Base-by-base conservation (phyloP, 2,888 invertebrate species). In the Epsilonema sp. region DNA sequence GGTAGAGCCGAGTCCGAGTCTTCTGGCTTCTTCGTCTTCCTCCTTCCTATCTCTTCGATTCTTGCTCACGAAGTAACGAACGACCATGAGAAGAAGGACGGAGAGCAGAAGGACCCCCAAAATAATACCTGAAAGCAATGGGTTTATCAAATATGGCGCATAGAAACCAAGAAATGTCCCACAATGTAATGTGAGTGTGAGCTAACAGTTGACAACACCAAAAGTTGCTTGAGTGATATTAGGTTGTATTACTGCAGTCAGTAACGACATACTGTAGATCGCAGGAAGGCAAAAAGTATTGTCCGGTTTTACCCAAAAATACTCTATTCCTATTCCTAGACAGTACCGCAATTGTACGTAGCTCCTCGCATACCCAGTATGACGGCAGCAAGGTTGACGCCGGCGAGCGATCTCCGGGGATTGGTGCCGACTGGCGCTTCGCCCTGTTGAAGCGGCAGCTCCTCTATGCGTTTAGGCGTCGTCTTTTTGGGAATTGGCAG, bases 121-220 rank as follows among this genome's bases (percentile, higher is more conserved):
- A 25, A 57, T 53, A 20, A 55, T 52, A 8, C 53, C 57, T 57
- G 45, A 36, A 54, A 49, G 11, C 16, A 16, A n/a, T n/a, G n/a
- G n/a, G n/a, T n/a, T n/a, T 31, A 31, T 16, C 8, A 11, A 31
- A 8, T 11, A 11, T 11, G 31, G 8, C 16, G 31, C 31, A 16
- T 31, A 31, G 31, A 11, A 31, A 11, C 16, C 31, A 11, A 31
- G 31, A 16, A 31, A 31, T 11, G 16, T 11, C 31, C 8, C 8
- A 31, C 8, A 8, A 31, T 31, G 8, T 31, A 31, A 31, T 8
- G 31, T 31, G n/a, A n/a, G n/a, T n/a, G n/a, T n/a, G n/a, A n/a
- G n/a, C n/a, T n/a, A n/a, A n/a, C n/a, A n/a, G n/a, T n/a, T n/a
- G n/a, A n/a, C n/a, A n/a, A n/a, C n/a, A n/a, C n/a, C n/a, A n/a